Evolutionary conservation across 1,140 invertebrate genomes (phyloP), one percentile per base, ranked within the genome.

Genomic region (Drosophila lowei): DNA sequence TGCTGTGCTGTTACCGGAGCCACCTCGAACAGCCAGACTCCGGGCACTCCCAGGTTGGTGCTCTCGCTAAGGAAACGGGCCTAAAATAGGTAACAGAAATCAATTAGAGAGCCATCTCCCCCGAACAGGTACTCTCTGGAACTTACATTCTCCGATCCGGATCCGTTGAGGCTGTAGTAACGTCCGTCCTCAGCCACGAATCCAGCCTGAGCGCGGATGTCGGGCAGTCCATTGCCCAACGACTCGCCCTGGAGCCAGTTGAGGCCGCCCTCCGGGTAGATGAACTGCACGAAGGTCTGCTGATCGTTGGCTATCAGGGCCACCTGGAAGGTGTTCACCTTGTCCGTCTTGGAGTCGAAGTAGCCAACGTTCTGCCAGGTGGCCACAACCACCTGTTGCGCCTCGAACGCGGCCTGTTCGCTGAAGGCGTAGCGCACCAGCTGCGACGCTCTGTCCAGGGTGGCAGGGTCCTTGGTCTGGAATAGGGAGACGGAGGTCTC

Each of bases 131-230:
- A 11, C 30, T 38, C 34, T 5, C 11, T 18, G 1, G 3, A 6
- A 66, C 78, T 89, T 63, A 97, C 95, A 91, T 97, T 96, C 91
- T 97, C 96, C 15, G 96, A 97, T 38, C 97, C 97, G 16, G 97
- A 98, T 28, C 96, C 96, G 60, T 95, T 95, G 1, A 99, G 91
- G 5, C 93, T 93, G 77, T 94, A 94, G 23, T 94, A 92, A 72
- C 94, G 93, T 43, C 96, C 95, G 89, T 97, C 96, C 43, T 94
- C 94, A 15, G 95, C 94, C 63, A 98, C 95, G 74, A 99, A 96
- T n/a, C 97, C 97, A 55, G 95, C 97, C 92, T 99, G 98, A 13
- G 97, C 97, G 68, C 96, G 95, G 0, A 97, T 96, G 89, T 99
- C 97, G 2, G 95, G 95, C 4, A 96, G 73, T 21, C 95, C 95